These are phyloP conservation scores for Rhabdomys dilectus DNA, from an alignment of 2,113 vertebrate genomes.

Conservation along the genomic window DNA sequence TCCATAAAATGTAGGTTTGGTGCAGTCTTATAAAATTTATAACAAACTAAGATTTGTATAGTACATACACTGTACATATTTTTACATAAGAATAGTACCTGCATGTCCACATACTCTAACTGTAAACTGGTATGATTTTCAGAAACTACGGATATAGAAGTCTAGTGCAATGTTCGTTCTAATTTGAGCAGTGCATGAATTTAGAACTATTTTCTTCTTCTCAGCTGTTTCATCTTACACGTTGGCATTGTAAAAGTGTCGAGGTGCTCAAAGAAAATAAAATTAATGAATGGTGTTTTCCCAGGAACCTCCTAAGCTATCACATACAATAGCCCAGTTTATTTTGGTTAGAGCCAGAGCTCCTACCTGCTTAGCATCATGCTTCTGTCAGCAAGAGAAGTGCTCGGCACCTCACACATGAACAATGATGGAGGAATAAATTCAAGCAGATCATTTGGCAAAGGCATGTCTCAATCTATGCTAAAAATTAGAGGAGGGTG, in stretches of 20 bases:
- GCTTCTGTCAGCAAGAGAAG: background rate
- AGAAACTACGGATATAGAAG: background rate
- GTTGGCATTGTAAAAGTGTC: background rate
- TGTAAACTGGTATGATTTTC: background rate
- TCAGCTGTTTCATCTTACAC: background rate
- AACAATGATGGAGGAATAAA: background rate
- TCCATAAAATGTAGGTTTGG: background rate
- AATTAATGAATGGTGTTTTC: background rate
- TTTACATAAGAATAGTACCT: background rate
- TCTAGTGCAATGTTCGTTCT: background rate
- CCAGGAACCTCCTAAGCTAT: background rate
- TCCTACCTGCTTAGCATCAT: background rate
- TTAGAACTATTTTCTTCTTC: background rate
- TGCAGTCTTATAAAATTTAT: slow-evolving; percentile 2
- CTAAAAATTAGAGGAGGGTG: background rate
- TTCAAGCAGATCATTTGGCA: background rate
- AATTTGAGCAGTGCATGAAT: background rate
- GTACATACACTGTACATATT: background rate
- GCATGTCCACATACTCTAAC: background rate
- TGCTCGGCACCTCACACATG: background rate
- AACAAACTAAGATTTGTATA: background rate
- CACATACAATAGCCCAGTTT: background rate
- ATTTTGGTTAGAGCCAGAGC: background rate
- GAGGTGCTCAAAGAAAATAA: background rate
- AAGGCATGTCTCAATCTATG: background rate